Evolutionary conservation across 2,113 vertebrate species (phyloP).

Genomic region (Siniperca chuatsi): DNA sequence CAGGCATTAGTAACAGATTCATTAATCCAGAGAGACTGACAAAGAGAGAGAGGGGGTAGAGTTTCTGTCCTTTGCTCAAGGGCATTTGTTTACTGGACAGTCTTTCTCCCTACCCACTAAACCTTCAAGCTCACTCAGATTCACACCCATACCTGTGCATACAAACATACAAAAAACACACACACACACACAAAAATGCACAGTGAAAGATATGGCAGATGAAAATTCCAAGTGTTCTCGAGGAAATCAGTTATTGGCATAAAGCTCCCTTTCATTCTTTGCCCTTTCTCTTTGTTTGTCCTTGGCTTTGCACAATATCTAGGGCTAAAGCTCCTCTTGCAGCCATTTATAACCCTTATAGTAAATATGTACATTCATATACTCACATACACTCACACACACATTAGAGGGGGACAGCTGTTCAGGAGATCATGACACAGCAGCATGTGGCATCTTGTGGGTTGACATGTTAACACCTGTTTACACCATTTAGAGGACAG

Average conservation of each 20-base stretch:
- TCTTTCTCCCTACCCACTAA: not conserved
- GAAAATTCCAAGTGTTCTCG: not conserved
- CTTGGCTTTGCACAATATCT: conserved; percentile 66
- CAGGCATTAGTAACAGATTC: conserved; percentile 4
- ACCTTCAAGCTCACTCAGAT: conserved; percentile 17
- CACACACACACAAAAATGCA: not conserved
- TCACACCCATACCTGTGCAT: conserved; percentile 13
- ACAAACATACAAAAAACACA: not conserved
- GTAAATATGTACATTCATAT: conserved; percentile 46
- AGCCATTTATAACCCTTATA: conserved; percentile 55
- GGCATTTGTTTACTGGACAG: conserved; percentile 13
- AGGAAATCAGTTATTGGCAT: conserved; percentile 25
- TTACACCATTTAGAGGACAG: conserved; percentile 69
- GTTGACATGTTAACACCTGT: conserved; percentile 82
- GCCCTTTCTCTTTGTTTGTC: conserved; percentile 60
- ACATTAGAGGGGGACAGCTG: conserved; percentile 72
- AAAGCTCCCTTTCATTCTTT: conserved; percentile 28
- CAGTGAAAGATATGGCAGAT: not conserved
- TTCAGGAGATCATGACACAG: conserved; percentile 73
- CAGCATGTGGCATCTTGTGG: conserved; percentile 79
- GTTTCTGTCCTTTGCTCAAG: conserved; percentile 26
- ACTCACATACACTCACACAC: not conserved
- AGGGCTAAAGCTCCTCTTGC: conserved; percentile 39
- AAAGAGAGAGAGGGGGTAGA: not conserved
- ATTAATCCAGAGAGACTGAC: conserved; percentile 3